Percentiles rank a stretch among this genome's conserved stretches.
These are phyloP conservation scores for Parauchenoglanis ngamensis DNA, from an alignment of 2,797 vertebrate genomes.

Conservation along the genomic window DNA sequence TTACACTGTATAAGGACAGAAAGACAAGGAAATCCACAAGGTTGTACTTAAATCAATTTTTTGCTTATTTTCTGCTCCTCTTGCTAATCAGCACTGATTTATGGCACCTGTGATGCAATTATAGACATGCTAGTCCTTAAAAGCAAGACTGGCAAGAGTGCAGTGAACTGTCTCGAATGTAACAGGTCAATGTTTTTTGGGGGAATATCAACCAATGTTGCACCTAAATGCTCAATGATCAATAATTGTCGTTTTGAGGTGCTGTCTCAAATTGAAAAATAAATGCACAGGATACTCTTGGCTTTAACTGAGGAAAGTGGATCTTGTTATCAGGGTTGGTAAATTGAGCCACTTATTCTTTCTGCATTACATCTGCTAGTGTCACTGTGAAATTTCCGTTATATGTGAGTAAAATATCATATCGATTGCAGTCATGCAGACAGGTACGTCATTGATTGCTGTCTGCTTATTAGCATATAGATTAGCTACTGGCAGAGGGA, in stretches of 20 bases:
- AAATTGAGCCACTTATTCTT: constrained; percentile 69
- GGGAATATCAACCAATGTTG: neutral
- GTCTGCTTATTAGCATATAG: constrained; percentile 84
- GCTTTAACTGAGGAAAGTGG: constrained; percentile 48
- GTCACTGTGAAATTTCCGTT: constrained; percentile 70
- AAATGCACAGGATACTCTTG: constrained; percentile 9
- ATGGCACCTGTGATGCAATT: neutral
- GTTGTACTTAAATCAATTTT: constrained; percentile 11
- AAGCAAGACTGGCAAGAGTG: neutral
- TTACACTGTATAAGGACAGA: neutral
- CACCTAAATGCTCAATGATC: constrained; percentile 22
- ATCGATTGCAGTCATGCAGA: constrained; percentile 77
- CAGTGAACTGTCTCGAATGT: neutral
- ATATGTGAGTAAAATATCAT: constrained; percentile 65
- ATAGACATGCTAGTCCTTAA: neutral
- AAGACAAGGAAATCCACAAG: constrained; percentile 15
- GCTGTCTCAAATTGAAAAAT: constrained; percentile 44
- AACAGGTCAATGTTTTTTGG: constrained; percentile 9
- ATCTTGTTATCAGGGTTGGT: constrained; percentile 56
- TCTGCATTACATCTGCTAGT: constrained; percentile 58
- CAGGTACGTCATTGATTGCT: constrained; percentile 77
- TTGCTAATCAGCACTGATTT: constrained; percentile 2
- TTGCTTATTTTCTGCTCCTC: constrained; percentile 18
- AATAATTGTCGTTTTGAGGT: constrained; percentile 14
- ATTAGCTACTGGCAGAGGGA: constrained; percentile 73